Percentiles rank a stretch among this genome's conserved stretches.
phyloP scores from a whole-genome alignment of 2,888 invertebrate genomes.

The Lucinisca nassula region DNA sequence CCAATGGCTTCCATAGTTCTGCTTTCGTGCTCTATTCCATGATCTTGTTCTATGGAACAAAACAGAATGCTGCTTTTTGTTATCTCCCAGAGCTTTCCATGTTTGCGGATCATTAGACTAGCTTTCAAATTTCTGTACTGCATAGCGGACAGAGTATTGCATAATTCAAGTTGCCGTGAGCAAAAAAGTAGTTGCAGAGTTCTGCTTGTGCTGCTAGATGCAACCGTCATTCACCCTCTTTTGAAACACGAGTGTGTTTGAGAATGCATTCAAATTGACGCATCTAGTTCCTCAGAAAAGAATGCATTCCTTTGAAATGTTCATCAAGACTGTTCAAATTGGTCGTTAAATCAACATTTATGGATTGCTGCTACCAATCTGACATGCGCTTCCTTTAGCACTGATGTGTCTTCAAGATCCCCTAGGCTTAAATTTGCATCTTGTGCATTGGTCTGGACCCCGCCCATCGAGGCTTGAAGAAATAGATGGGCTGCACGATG shows the following conservation, averaged over 20 bases:
- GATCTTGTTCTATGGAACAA: not conserved
- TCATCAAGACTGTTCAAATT: not conserved
- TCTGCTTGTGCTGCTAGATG: not conserved
- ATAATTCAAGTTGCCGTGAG: not conserved
- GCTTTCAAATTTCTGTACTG: not conserved
- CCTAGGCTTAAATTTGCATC: not conserved
- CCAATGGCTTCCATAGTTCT: not conserved
- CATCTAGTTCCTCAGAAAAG: not conserved
- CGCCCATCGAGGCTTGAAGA: no score
- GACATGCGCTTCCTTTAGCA: not conserved
- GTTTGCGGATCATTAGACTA: not conserved
- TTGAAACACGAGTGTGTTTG: not conserved
- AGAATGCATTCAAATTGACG: not conserved
- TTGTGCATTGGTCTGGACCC: no score
- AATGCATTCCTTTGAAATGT: not conserved
- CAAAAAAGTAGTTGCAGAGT: not conserved
- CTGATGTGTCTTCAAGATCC: not conserved
- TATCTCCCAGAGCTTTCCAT: not conserved
- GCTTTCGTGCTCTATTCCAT: not conserved
- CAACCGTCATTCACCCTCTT: not conserved
- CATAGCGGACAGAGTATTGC: not conserved
- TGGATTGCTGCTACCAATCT: not conserved
- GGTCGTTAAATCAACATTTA: not conserved
- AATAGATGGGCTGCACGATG: no score
- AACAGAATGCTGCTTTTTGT: not conserved